Evolutionary conservation across 2,888 invertebrate genomes (phyloP).

Genomic region (Gnatocerus cornutus): DNA sequence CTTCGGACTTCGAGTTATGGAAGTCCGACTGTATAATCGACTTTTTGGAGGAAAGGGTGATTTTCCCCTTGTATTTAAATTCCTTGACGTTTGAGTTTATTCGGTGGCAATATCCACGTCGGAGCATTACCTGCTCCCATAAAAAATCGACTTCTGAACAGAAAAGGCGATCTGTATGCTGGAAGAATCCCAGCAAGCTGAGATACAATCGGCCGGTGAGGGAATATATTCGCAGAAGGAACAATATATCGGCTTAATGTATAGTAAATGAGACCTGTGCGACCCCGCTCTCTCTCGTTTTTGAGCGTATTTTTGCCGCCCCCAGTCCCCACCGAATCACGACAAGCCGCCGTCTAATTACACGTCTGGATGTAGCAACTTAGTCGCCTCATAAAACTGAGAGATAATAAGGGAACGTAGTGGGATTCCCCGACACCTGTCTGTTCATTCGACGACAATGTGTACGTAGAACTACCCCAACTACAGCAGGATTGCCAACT

Average conservation of each 20-base stretch:
- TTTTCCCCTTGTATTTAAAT: too few relatives aligned
- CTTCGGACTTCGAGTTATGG: too few relatives aligned
- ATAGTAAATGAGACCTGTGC: slow-evolving; percentile 64
- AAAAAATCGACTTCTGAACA: slow-evolving; percentile 66
- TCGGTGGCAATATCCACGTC: slow-evolving; percentile 66
- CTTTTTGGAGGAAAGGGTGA: too few relatives aligned
- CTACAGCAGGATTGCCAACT: slow-evolving; percentile 51
- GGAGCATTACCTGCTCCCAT: slow-evolving; percentile 68
- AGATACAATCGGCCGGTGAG: slow-evolving; percentile 66
- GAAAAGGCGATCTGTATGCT: slow-evolving; percentile 67
- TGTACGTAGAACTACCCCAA: slow-evolving; percentile 48
- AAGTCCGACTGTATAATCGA: too few relatives aligned
- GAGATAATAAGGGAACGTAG: slow-evolving; percentile 50
- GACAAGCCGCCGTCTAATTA: slow-evolving; percentile 54
- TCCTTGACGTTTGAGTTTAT: slow-evolving; percentile 19
- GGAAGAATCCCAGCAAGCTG: slow-evolving; percentile 65
- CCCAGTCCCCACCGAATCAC: slow-evolving; percentile 32
- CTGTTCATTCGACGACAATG: slow-evolving; percentile 55
- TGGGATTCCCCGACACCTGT: slow-evolving; percentile 55
- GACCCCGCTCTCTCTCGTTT: slow-evolving; percentile 42
- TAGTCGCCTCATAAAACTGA: slow-evolving; percentile 54
- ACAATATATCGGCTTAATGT: slow-evolving; percentile 67
- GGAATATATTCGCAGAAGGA: slow-evolving; percentile 67
- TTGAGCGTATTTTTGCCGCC: slow-evolving; percentile 19
- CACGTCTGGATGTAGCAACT: slow-evolving; percentile 47